These are phyloP conservation scores for Nestor notabilis DNA, from an alignment of 2,113 vertebrate species.

Conservation along the genomic window DNA sequence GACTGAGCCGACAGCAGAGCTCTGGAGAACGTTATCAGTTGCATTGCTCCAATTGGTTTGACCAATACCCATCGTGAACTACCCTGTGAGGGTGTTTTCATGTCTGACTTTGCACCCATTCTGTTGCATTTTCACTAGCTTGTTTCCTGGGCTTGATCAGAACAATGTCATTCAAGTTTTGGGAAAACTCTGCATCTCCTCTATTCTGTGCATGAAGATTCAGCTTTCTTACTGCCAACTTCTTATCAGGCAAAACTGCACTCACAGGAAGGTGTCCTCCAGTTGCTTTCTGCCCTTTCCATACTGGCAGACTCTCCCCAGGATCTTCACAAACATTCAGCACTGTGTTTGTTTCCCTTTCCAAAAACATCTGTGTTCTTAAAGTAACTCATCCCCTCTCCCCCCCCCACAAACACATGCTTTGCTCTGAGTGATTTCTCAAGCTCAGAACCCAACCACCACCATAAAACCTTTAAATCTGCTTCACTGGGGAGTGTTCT, in stretches of 20 bases:
- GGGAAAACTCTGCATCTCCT: neutral
- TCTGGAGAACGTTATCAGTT: neutral
- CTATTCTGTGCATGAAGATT: neutral
- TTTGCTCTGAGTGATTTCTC: neutral
- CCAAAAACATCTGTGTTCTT: neutral
- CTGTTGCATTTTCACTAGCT: neutral
- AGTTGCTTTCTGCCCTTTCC: neutral
- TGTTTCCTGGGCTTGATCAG: neutral
- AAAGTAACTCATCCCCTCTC: neutral
- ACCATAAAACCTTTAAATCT: neutral
- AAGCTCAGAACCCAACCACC: neutral
- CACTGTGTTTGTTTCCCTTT: neutral
- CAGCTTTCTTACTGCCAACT: neutral
- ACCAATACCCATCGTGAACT: neutral
- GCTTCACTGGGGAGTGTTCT: neutral
- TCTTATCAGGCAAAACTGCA: neutral
- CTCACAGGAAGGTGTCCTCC: neutral
- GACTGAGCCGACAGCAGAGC: neutral
- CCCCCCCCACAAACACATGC: neutral
- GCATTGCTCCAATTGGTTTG: neutral
- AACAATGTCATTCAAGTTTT: neutral
- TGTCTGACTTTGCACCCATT: neutral
- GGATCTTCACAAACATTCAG: neutral
- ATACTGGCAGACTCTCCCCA: neutral
- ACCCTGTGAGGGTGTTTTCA: neutral